These are phyloP conservation scores for Cygnus olor DNA, from an alignment of 2,797 vertebrate species.

Conservation along the genomic window DNA sequence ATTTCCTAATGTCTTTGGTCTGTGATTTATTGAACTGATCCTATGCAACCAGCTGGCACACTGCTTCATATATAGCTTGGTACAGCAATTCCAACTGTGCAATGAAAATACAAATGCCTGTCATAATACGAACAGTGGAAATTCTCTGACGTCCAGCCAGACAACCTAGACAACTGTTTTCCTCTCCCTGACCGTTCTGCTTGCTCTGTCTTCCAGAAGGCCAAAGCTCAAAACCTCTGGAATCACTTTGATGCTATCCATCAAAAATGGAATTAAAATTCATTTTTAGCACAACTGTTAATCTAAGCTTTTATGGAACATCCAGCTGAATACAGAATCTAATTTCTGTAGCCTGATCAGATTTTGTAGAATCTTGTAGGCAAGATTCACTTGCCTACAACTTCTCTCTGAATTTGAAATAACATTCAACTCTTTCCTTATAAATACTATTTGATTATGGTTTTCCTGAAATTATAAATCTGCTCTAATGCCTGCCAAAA, in stretches of 20 bases:
- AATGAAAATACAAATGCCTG: background rate
- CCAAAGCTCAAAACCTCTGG: background rate
- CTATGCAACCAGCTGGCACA: background rate
- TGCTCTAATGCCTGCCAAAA: background rate
- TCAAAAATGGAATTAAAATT: background rate
- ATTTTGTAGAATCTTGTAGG: background rate
- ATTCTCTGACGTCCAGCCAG: constrained; percentile 10
- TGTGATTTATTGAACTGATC: background rate
- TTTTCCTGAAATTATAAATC: background rate
- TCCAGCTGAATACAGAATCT: background rate
- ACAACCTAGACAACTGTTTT: background rate
- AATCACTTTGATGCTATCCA: background rate
- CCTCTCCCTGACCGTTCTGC: background rate
- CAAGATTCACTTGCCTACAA: background rate
- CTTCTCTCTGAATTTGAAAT: background rate
- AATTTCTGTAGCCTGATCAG: background rate
- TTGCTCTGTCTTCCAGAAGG: background rate
- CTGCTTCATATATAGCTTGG: background rate
- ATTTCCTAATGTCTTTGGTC: background rate
- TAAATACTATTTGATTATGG: background rate
- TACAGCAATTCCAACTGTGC: background rate
- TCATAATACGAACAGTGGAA: background rate
- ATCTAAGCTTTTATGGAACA: background rate
- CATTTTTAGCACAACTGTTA: background rate
- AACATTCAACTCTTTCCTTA: background rate